These are phyloP conservation scores for Mesorhabditis sp. DNA, from an alignment of 2,888 invertebrate species.

Conservation along the genomic window DNA sequence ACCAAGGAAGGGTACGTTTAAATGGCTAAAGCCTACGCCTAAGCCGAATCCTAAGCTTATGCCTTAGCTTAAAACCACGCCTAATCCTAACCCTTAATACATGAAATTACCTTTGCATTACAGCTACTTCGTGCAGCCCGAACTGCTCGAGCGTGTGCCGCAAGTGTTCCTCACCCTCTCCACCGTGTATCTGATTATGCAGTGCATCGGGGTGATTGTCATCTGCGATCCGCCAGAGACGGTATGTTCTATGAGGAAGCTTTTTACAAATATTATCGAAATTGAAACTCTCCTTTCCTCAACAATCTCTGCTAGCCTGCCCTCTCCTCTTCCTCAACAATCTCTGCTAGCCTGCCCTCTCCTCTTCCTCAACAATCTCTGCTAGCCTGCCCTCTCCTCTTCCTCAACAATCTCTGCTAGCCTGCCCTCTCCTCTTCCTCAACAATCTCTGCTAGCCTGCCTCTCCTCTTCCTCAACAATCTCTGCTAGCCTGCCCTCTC, in stretches of 20 bases:
- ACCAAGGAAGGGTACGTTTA: conserved; percentile 45
- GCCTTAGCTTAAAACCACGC: background rate
- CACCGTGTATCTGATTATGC: conserved; percentile 50
- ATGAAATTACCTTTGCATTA: too few relatives aligned
- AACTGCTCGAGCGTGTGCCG: conserved; percentile 45
- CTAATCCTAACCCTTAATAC: background rate
- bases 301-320: background rate
- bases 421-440: too few relatives aligned
- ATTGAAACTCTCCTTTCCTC: background rate
- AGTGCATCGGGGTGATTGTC: conserved; percentile 49
- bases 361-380: too few relatives aligned
- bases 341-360: too few relatives aligned
- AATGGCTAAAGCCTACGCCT: background rate
- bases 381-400: too few relatives aligned
- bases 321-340: too few relatives aligned
- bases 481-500: too few relatives aligned
- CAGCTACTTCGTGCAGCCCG: conserved; percentile 41
- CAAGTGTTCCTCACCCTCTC: conserved; percentile 42
- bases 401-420: too few relatives aligned
- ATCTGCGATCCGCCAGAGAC: conserved; percentile 53
- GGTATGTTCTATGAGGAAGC: conserved; percentile 26
- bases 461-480: too few relatives aligned
- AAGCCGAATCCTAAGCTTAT: background rate
- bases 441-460: too few relatives aligned
- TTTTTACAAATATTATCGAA: background rate